Base-by-base conservation (phyloP, 1,140 invertebrate genomes). In the Trichonephila clavata region DNA sequence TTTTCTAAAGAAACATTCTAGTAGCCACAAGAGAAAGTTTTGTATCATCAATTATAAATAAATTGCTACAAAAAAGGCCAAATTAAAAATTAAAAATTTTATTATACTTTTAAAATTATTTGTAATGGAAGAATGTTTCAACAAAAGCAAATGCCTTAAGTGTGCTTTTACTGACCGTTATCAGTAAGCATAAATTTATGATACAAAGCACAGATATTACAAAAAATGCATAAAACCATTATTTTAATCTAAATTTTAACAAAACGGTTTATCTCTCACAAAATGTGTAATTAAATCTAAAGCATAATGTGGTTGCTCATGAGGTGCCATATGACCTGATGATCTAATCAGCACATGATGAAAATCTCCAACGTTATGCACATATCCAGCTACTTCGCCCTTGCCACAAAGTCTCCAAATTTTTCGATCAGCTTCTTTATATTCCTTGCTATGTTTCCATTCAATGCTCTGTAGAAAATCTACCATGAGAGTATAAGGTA, bases 281-380 rank as follows among this genome's bases (percentile, higher is more conserved):
- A 98, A 97, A 95, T 97, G 96, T 43, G 97, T 97, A 87, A 98
- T 98, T 95, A 98, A 96, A 95, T 98, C 97, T 32, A 97, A 96
- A 1, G 97, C 97, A 97, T 97, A 97, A 92, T 97, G 97, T 0
- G 98, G 98, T 95, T 98, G 98, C 96, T 98, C 98, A 39, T 96
- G 96, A 0, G 98, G 98, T n/a, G 98, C 97, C 97, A 98, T 98
- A 94, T 98, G 98, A 0, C 98, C 98, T 39, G 98, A 98, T 96
- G 97, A 97, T 87, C 98, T 96, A 1, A 98, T 97, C 95, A 98
- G 95, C n/a, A 98, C 97, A 95, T 98, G 97, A 4, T 97, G 97
- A 50, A 98, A 96, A 95, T 97, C 97, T 0, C 96, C 97, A 14
- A 97, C 97, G 94, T 97, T 96, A 95, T 97, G 97, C 0, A 97